These are phyloP conservation scores for Brachyhypopomus occidentalis DNA, from an alignment of 2,113 vertebrate species.

Conservation along the genomic window DNA sequence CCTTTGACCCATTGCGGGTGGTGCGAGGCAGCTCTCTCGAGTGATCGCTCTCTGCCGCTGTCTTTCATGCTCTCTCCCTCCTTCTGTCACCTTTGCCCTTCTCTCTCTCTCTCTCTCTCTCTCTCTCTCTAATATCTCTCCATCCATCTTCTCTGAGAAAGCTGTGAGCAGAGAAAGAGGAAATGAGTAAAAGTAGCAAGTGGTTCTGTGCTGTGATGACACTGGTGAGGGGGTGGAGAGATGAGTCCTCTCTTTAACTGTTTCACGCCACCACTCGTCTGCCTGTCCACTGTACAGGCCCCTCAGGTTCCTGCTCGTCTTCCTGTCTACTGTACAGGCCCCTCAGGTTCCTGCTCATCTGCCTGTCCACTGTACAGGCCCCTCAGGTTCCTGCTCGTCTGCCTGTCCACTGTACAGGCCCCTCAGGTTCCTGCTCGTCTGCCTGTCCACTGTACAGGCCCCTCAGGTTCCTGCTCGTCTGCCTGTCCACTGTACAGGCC, in stretches of 20 bases:
- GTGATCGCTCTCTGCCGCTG: not conserved
- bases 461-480: too few relatives aligned
- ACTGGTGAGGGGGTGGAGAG: constrained; percentile 56
- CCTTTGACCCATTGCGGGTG: constrained; percentile 19
- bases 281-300: too few relatives aligned
- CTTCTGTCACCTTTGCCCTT: too few relatives aligned
- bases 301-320: too few relatives aligned
- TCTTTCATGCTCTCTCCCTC: not conserved
- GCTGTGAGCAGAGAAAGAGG: constrained; percentile 57
- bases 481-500: too few relatives aligned
- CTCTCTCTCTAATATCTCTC: not conserved
- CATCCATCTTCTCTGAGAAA: constrained; percentile 47
- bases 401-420: too few relatives aligned
- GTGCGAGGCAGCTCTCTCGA: not conserved
- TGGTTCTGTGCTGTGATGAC: constrained; percentile 63
- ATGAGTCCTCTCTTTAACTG: constrained; percentile 59
- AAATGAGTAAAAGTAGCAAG: constrained; percentile 70
- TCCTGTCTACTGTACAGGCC: too few relatives aligned
- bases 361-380: too few relatives aligned
- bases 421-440: too few relatives aligned
- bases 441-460: too few relatives aligned
- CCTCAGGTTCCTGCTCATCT: too few relatives aligned
- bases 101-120: not conserved
- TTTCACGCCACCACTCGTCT: constrained; percentile 44
- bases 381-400: too few relatives aligned